Conservation (phyloP, 2,888 invertebrate genomes). For the Platerodrilus igneus region DNA sequence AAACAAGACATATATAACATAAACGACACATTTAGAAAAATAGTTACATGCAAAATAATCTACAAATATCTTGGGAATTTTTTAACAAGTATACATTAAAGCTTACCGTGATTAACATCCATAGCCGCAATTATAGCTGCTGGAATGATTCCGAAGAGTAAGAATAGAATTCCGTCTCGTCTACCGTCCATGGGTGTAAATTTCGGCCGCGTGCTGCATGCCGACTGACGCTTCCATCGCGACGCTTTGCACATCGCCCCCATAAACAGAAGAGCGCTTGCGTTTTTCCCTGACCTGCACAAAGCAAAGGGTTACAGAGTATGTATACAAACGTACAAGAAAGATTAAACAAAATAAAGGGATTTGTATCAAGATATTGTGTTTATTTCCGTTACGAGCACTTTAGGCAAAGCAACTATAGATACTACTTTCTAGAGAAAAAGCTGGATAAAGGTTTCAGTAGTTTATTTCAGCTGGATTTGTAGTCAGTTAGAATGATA, state of each 20-base stretch:
- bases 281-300: constrained; percentile 36
- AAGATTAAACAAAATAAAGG: constrained; percentile 15
- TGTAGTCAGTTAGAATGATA: too few species aligned
- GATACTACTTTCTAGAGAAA: too few species aligned
- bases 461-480: too few species aligned
- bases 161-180: constrained; percentile 26
- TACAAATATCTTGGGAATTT: too few species aligned
- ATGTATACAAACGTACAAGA: constrained; percentile 17
- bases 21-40: too few species aligned
- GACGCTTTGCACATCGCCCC: constrained; percentile 29
- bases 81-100: neutral
- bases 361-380: too few species aligned
- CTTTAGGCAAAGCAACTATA: too few species aligned
- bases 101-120: constrained; percentile 33
- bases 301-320: constrained; percentile 27
- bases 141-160: constrained; percentile 19
- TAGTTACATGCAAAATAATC: too few species aligned
- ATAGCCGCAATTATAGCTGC: constrained; percentile 24
- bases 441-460: too few species aligned
- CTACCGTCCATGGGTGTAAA: constrained; percentile 24
- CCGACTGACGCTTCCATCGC: constrained; percentile 37
- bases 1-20: too few species aligned
- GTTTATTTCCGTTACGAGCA: too few species aligned
- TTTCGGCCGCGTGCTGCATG: constrained; percentile 37
- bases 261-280: constrained; percentile 28